Base-by-base conservation (phyloP, 35 echinoderm and acorn worm genomes). In the Ophiothrix spiculata region DNA sequence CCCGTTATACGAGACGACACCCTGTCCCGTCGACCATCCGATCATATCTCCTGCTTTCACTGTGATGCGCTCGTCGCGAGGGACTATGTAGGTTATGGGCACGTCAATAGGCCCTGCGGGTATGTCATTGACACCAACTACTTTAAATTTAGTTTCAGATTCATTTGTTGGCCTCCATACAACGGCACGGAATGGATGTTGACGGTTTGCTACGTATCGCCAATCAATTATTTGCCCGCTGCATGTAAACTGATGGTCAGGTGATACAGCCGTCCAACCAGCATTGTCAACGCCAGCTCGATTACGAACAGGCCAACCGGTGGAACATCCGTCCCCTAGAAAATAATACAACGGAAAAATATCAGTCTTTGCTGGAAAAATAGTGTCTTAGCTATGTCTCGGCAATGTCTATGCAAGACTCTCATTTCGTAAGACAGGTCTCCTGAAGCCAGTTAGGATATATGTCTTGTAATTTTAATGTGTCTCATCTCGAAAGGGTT, bases 41-140 rank as follows among this genome's bases (percentile, higher is more conserved):
- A 79, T 79, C 77, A 79, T 38, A 37, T 79, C 77, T 1, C 77
- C 77, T 1, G 34, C 15, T 35, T 37, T 38, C 38, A 79, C 77
- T 37, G 35, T 31, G 21, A 79, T 33, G 4, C 77, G 77, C 21
- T 79, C 33, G 36, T 4, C 36, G 21, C 6, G 4, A 37, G 77
- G 77, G 23, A 79, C 77, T 33, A 13, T 31, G 36, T 33, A 79
- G 38, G 77, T 33, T 33, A 79, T 35, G 31, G 4, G 1, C 36
- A 21, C 4, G 77, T 79, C 36, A 79, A 35, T 35, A 33, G 38
- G 19, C 4, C 29, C 77, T 33, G 14, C 77, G 31, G 77, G 77
- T 33, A 79, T 79, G 35, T 79, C 77, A 79, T 79, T 31, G 35
- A 79, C 36, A 79, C 77, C 77, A 13, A 79, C 33, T 4, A 79